Evolutionary conservation across 2,888 invertebrate species (phyloP).

Genomic region (Ennomos erosarius): DNA sequence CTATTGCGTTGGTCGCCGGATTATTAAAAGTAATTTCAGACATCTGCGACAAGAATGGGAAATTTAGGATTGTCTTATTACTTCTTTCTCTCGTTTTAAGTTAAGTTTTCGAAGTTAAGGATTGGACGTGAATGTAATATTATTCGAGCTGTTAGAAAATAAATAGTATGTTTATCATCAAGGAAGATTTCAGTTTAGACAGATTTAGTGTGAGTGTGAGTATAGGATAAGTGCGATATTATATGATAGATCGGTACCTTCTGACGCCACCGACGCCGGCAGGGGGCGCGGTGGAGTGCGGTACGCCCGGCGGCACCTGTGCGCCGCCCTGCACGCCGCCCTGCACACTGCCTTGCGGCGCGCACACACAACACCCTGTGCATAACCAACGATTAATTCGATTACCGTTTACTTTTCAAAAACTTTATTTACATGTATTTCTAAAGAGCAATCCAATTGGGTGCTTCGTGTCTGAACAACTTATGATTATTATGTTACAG

Average conservation of each 20-base stretch:
- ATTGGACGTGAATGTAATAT: too few species aligned
- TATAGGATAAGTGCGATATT: conserved; percentile 13
- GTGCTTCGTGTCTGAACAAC: too few species aligned
- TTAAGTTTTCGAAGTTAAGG: too few species aligned
- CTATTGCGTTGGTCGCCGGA: conserved; percentile 15
- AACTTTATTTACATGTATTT: too few species aligned
- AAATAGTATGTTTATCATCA: conserved; percentile 1
- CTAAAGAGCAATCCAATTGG: too few species aligned
- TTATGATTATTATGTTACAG: too few species aligned
- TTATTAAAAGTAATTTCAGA: conserved; percentile 34
- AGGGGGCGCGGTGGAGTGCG: conserved; percentile 81
- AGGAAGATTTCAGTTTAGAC: background rate
- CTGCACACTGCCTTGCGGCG: conserved; percentile 86
- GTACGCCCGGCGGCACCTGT: conserved; percentile 80
- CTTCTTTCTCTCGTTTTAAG: too few species aligned
- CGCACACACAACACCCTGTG: conserved; percentile 84
- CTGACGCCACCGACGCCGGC: conserved; percentile 86
- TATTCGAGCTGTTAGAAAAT: background rate
- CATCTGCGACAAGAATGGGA: conserved; percentile 26
- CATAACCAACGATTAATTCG: conserved; percentile 37
- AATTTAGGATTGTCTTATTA: conserved; percentile 15
- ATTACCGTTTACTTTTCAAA: too few species aligned
- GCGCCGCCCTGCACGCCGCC: conserved; percentile 80
- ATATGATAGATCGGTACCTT: conserved; percentile 61
- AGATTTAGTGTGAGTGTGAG: conserved; percentile 10